Percentiles rank a stretch among this genome's conserved stretches.
phyloP scores from a whole-genome alignment of 2,113 vertebrate species.

The human (Homo sapiens) region GRCh38 chr3:90193501-90194000 shows the following conservation, averaged over 20 bases:
- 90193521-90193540: no score
- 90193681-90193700: no score
- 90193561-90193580: no score
- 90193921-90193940: neutral
- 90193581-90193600: no score
- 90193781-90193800: neutral
- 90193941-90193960: neutral
- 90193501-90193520: no score
- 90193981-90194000: neutral
- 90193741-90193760: rapidly evolving
- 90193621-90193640: no score
- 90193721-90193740: no score
- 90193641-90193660: no score
- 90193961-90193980: neutral
- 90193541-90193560: no score
- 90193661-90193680: no score
- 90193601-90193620: no score
- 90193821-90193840: neutral
- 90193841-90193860: neutral
- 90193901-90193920: neutral
- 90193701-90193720: rapidly evolving
- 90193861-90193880: neutral
- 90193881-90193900: neutral
- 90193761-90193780: neutral
- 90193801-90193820: neutral